These are phyloP conservation scores for Leptopilina boulardi DNA, from an alignment of 1,140 invertebrate species.

Conservation along the genomic window DNA sequence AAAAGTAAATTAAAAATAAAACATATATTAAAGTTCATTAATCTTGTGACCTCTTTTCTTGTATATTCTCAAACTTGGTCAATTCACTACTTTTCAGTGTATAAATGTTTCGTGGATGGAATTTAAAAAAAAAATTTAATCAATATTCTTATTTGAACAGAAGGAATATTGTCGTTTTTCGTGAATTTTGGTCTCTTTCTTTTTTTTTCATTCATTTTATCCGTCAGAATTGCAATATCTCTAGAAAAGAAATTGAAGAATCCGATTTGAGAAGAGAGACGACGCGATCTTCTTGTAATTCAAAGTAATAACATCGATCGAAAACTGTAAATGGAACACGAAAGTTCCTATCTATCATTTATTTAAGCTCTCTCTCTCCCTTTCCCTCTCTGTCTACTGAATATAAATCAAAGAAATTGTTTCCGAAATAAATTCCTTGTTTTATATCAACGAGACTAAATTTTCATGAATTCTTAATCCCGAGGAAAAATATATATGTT, in stretches of 20 bases:
- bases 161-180: too few species aligned
- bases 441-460: background rate
- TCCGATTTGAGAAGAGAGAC: background rate
- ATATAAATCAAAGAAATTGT: background rate
- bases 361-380: background rate
- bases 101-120: background rate
- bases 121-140: background rate
- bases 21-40: conserved; percentile 11
- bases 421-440: background rate
- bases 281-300: background rate
- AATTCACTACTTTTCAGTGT: background rate
- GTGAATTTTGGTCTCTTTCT: too few species aligned
- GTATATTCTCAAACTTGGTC: background rate
- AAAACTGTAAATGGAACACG: conserved; percentile 19
- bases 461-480: conserved; percentile 3
- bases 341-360: conserved; percentile 20
- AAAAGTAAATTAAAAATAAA: too few species aligned
- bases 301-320: background rate
- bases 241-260: background rate
- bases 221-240: background rate
- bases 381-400: background rate
- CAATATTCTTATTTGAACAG: too few species aligned
- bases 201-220: background rate
- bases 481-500: background rate
- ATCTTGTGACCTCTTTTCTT: background rate